A percentile compares a stretch with the other conserved stretches of the same genome.
Conservation (phyloP, 53 echinoderm and acorn worm genomes). For the Zoroaster sp. region DNA sequence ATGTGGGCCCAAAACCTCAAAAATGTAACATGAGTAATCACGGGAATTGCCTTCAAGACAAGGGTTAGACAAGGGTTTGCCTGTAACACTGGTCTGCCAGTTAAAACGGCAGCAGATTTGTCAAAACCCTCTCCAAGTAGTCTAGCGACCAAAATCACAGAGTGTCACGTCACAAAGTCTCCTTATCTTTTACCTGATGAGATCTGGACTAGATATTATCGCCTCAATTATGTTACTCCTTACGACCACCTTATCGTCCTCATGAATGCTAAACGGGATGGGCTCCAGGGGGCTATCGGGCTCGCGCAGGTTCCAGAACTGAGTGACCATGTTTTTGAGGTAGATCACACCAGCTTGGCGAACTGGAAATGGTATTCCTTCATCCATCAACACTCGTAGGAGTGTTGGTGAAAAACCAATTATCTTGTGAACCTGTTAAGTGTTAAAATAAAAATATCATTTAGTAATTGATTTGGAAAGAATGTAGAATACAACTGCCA, state of each 20-base stretch:
- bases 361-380: constrained; percentile 72
- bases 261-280: constrained; percentile 91
- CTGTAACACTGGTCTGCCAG: no score
- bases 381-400: constrained; percentile 81
- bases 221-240: constrained; percentile 91
- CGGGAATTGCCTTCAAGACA: no score
- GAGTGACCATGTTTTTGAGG: constrained; percentile 96
- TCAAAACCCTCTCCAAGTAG: no score
- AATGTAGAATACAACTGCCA: no score
- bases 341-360: constrained; percentile 98
- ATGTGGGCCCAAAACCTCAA: no score
- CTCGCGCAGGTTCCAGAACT: constrained; percentile 93
- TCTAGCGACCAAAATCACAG: no score
- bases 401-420: constrained; percentile 88
- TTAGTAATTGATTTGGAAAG: neutral
- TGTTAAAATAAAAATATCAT: neutral
- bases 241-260: constrained; percentile 82
- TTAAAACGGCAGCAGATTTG: no score
- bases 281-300: constrained; percentile 79
- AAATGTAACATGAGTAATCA: no score
- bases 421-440: constrained; percentile 89
- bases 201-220: constrained; percentile 82
- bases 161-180: no score
- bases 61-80: no score
- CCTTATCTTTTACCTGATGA: constrained; percentile 73